Percentiles rank a stretch among this genome's conserved stretches.
phyloP scores from a whole-genome alignment of 1,140 invertebrate genomes.

The Bombus pascuorum region DNA sequence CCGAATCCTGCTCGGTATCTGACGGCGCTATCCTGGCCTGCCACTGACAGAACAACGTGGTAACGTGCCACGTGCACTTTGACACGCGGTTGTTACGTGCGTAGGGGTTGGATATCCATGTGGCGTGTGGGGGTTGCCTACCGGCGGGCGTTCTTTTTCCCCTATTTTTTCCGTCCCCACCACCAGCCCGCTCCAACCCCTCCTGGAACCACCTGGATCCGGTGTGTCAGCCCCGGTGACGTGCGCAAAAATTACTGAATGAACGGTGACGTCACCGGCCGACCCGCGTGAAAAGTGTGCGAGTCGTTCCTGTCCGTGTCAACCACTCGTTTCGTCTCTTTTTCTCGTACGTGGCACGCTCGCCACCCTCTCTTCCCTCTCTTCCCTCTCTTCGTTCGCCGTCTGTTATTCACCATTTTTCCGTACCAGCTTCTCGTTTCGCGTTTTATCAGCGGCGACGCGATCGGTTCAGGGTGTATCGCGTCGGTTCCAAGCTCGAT shows the following conservation, averaged over 20 bases:
- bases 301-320: slow-evolving; percentile 64
- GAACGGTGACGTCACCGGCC: slow-evolving; percentile 81
- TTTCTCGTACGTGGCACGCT: not conserved
- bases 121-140: slow-evolving; percentile 68
- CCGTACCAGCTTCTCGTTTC: not conserved
- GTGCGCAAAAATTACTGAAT: slow-evolving; percentile 83
- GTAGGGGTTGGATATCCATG: slow-evolving; percentile 71
- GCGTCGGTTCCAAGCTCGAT: slow-evolving; percentile 46
- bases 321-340: slow-evolving; percentile 41
- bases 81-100: slow-evolving; percentile 81
- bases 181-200: slow-evolving; percentile 58
- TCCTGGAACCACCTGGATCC: slow-evolving; percentile 73
- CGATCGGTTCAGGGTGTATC: not conserved
- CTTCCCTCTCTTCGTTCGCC: slow-evolving; percentile 1
- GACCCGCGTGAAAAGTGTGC: slow-evolving; percentile 71
- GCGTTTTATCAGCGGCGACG: too few species aligned
- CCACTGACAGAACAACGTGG: slow-evolving; percentile 63
- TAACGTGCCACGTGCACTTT: slow-evolving; percentile 79
- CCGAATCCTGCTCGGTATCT: not conserved
- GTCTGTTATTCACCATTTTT: not conserved
- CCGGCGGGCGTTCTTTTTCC: slow-evolving; percentile 79
- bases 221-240: slow-evolving; percentile 79
- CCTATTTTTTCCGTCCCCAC: slow-evolving; percentile 82
- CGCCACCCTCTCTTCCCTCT: not conserved
- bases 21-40: not conserved